Base-by-base conservation (phyloP, 2,113 vertebrate genomes). In the Octodon degus region DNA sequence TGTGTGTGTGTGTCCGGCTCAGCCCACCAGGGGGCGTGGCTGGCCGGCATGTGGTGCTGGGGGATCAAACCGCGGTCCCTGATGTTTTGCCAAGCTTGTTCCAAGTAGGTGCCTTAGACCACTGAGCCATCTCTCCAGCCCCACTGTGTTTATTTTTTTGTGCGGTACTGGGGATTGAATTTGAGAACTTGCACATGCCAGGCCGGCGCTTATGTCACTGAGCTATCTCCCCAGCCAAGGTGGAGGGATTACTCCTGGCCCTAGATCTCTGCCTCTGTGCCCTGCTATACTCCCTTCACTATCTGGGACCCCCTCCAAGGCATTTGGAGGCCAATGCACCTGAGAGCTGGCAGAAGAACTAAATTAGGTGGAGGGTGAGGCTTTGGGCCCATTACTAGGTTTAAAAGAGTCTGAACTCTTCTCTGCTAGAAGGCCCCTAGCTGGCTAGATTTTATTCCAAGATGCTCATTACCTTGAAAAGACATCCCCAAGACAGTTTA, bases 371-470 rank as follows among this genome's bases (percentile, higher is more conserved):
- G 62, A 63, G 83, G 60, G 58, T 76, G 32, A 88, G 63, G 22
- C 76, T 30, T 55, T 32, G 53, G 63, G 37, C 22, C 43, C 17
- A 62, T 17, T 81, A 55, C 3, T 0, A 9, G 25, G 17, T 86
- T 86, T 90, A 81, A 92, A 91, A 76, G 47, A 86, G 17, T 65
- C 74, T 70, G 63, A 82, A 62, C n/a, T 90, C 86, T 76, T 94
- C 84, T 77, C 11, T 27, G 25, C 9, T 43, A 60, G 5, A 24
- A 9, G 11, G 17, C 70, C 47, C 55, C 84, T 20, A 6, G 25
- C 80, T 53, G 43, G 47, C 62, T 30, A 55, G 62, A n/a, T 81
- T 86, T 95, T 90, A 92, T 7, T 70, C 90, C 80, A 91, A 97
- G 34, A 2, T 60, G 47, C 67, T 92, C 81, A 67, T 7, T 79